phyloP scores from a whole-genome alignment of 2,797 vertebrate genomes.

The Phoeniculus purpureus region DNA sequence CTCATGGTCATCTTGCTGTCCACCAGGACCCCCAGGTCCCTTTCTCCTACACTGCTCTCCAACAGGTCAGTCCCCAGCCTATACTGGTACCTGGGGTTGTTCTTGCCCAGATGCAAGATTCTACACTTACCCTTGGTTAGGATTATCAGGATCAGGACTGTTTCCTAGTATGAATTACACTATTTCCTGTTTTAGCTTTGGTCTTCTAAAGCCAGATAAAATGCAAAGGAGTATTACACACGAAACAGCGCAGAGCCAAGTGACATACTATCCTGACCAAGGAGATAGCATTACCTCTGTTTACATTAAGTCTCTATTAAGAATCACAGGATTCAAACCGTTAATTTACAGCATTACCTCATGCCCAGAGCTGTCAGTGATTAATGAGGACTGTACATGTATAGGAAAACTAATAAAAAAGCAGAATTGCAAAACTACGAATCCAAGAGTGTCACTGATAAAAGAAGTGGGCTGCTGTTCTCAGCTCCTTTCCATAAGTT shows the following conservation, averaged over 20 bases:
- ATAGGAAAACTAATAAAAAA: conserved; percentile 40
- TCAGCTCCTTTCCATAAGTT: conserved; percentile 42
- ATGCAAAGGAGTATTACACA: conserved; percentile 20
- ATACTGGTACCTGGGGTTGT: no score
- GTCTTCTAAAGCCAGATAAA: conserved; percentile 19
- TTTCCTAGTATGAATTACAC: not conserved
- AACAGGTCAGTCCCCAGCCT: no score
- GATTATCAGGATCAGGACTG: not conserved
- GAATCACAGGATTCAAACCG: conserved; percentile 32
- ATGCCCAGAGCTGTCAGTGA: not conserved
- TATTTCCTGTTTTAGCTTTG: conserved; percentile 20
- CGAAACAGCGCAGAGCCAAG: conserved; percentile 1
- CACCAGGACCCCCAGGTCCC: no score
- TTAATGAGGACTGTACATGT: conserved; percentile 42
- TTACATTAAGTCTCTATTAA: conserved; percentile 29
- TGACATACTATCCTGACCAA: conserved; percentile 21
- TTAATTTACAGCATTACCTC: conserved; percentile 48
- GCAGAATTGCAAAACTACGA: not conserved
- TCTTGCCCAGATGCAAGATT: no score
- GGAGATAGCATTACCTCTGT: conserved; percentile 40
- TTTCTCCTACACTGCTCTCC: no score
- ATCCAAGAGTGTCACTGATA: conserved; percentile 15
- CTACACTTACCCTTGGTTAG: no score
- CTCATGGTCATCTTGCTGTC: no score
- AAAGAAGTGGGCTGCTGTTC: conserved; percentile 50